Conservation (phyloP, 2,113 vertebrate species). For the Rhombomys opimus region DNA sequence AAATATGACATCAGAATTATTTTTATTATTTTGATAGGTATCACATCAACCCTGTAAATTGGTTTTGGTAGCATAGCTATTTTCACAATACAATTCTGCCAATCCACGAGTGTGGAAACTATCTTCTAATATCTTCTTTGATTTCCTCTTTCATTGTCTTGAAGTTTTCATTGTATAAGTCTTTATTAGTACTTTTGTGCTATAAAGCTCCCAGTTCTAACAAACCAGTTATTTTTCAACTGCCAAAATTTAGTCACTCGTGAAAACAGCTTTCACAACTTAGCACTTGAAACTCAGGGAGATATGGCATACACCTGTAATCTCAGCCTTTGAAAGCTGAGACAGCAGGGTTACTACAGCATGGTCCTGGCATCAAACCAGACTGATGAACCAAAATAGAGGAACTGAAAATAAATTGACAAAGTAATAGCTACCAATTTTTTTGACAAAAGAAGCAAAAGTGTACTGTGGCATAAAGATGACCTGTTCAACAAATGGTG, state of each 20-base stretch:
- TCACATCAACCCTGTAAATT: background rate
- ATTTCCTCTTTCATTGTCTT: background rate
- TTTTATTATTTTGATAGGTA: background rate
- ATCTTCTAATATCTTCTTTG: background rate
- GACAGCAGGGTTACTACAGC: background rate
- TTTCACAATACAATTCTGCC: background rate
- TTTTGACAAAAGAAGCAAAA: background rate
- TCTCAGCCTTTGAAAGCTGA: background rate
- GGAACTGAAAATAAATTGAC: background rate
- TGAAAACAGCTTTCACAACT: background rate
- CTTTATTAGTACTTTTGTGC: background rate
- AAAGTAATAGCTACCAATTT: background rate
- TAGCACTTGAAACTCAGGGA: background rate
- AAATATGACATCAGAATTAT: background rate
- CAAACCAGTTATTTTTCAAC: background rate
- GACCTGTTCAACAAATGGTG: background rate
- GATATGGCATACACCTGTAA: too few species aligned
- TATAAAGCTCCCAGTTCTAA: background rate
- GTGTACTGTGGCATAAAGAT: background rate
- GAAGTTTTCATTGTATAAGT: background rate
- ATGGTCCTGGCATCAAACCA: background rate
- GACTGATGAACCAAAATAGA: background rate
- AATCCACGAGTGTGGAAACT: background rate
- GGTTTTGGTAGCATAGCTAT: background rate
- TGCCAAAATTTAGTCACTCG: background rate